Conservation (phyloP, 2,797 vertebrate genomes). For the Parauchenoglanis ngamensis region DNA sequence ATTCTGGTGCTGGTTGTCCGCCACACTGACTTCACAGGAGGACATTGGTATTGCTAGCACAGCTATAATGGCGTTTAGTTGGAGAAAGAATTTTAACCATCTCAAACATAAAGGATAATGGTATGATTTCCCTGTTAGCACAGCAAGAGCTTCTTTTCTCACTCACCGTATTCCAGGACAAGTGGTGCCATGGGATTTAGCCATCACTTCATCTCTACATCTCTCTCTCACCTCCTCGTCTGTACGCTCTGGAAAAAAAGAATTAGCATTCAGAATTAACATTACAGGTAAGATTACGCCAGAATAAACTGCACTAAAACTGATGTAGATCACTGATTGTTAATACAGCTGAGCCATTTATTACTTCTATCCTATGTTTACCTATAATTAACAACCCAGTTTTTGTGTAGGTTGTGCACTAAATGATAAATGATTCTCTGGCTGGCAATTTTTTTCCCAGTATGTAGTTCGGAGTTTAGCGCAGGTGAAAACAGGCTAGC, state of each 20-base stretch:
- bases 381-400: background rate
- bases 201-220: background rate
- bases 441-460: too few species aligned
- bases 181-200: background rate
- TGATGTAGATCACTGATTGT: background rate
- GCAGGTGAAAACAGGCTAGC: background rate
- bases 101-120: background rate
- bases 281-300: background rate
- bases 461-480: background rate
- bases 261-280: background rate
- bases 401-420: background rate
- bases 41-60: background rate
- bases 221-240: background rate
- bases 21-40: background rate
- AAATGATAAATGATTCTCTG: background rate
- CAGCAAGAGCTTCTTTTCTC: background rate
- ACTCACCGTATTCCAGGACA: background rate
- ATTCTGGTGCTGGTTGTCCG: background rate
- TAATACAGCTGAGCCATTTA: background rate
- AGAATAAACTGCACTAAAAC: background rate
- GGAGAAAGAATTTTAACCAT: background rate
- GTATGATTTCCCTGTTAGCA: background rate
- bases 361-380: background rate
- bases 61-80: background rate
- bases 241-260: background rate